Evolutionary conservation across 1,140 invertebrate species (phyloP), one percentile per base, ranked within the genome.

Genomic region (Drosophila watanabei): DNA sequence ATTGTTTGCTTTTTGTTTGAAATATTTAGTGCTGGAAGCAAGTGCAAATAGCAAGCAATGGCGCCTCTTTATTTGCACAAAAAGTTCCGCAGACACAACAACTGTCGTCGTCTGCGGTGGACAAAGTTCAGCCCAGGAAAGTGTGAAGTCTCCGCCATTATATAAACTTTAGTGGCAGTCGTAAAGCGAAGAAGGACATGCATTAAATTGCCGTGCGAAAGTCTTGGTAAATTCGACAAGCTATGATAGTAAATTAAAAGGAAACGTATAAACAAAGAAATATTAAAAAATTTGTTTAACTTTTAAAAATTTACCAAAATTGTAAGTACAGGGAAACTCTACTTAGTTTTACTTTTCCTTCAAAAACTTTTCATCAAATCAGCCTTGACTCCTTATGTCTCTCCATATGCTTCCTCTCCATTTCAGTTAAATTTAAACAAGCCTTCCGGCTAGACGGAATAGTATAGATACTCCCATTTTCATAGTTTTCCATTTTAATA

Each of bases 131-230:
- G 64, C 28, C 61, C 80, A 86, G 72, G 85, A 79, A 89, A 88
- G 85, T 89, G 85, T 89, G 85, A 88, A 89, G 85, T 88, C 78
- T 66, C 49, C 28, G 81, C 69, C 85, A 85, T 89, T 89, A 89
- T 78, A 84, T 65, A 75, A 79, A 62, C 37, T 61, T 35, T 54
- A 35, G 43, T 16, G 41, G 24, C 32, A 45, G 24, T 59, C 57
- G 64, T 30, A 43, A 64, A 33, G 30, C 37, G 5, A 4, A 16
- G 28, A 56, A 80, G 76, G 66, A 88, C 76, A 68, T 63, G 71
- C 63, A 41, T 73, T 83, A 80, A 88, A 83, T 88, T 80, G 79
- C 45, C 51, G 39, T 41, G 68, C 33, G 43, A 82, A 72, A 77
- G 80, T 60, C 60, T 65, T 82, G 83, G 68, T 75, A 87, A 88